phyloP scores from a whole-genome alignment of 2,113 vertebrate species.

The Misgurnus anguillicaudatus region DNA sequence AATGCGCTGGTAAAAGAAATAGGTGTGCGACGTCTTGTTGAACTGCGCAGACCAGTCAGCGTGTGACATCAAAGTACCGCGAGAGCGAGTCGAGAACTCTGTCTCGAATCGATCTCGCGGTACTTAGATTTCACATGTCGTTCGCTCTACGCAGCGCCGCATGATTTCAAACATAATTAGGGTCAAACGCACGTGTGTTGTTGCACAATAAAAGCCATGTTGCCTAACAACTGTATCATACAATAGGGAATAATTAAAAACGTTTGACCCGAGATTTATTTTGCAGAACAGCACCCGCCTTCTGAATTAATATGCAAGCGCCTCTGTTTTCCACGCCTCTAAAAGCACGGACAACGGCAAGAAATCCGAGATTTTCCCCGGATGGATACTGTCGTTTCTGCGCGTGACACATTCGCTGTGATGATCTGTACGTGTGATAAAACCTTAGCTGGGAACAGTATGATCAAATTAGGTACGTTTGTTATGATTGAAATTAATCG shows the following conservation, averaged over 20 bases:
- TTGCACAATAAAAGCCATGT: constrained; percentile 15
- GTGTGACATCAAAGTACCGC: too few relatives aligned
- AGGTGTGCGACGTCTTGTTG: background rate
- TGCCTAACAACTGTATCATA: constrained; percentile 32
- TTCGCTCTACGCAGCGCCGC: too few relatives aligned
- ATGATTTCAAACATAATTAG: too few relatives aligned
- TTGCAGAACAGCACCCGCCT: constrained; percentile 4
- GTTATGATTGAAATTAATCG: background rate
- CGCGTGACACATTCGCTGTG: background rate
- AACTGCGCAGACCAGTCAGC: too few relatives aligned
- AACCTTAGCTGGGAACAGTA: background rate
- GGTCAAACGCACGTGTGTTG: constrained; percentile 16
- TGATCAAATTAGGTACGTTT: constrained; percentile 21
- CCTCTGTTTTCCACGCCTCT: constrained; percentile 36
- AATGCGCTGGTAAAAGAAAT: background rate
- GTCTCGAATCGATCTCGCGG: too few relatives aligned
- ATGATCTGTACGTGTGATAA: background rate
- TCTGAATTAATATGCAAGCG: background rate
- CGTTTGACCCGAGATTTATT: background rate
- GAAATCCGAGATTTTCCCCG: constrained; percentile 15
- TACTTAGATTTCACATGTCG: too few relatives aligned
- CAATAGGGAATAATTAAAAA: background rate
- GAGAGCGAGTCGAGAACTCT: too few relatives aligned
- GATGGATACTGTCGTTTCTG: background rate
- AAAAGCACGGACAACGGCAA: constrained; percentile 10